Evolutionary conservation across 1,140 invertebrate species (phyloP).

Genomic region (Cotesia chilonis): DNA sequence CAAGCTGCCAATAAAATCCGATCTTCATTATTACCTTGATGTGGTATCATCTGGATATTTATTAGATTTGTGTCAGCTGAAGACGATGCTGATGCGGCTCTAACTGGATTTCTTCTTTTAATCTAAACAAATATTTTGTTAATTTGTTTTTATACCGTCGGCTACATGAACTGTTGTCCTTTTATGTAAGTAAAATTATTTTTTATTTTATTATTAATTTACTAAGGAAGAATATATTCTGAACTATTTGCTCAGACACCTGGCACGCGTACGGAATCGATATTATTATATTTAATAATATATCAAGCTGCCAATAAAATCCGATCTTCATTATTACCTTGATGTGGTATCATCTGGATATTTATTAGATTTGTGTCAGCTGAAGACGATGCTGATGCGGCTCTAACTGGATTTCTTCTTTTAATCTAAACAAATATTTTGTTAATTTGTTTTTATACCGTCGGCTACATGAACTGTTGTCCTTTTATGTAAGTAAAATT

Average conservation of each 20-base stretch:
- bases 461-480: constrained; percentile 61
- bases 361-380: too few species aligned
- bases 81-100: too few species aligned
- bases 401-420: too few species aligned
- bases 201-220: too few species aligned
- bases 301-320: neutral
- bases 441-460: constrained; percentile 26
- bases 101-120: neutral
- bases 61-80: too few species aligned
- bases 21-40: too few species aligned
- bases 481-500: constrained; percentile 58
- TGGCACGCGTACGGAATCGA: neutral
- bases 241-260: constrained; percentile 24
- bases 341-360: too few species aligned
- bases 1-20: neutral
- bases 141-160: constrained; percentile 19
- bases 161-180: constrained; percentile 63
- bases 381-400: too few species aligned
- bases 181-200: constrained; percentile 54
- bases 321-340: too few species aligned
- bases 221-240: too few species aligned
- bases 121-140: constrained; percentile 22
- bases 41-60: too few species aligned
- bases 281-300: constrained; percentile 34
- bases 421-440: constrained; percentile 2